phyloP scores from a whole-genome alignment of 2,113 vertebrate genomes.

The Gymnobelideus leadbeateri region DNA sequence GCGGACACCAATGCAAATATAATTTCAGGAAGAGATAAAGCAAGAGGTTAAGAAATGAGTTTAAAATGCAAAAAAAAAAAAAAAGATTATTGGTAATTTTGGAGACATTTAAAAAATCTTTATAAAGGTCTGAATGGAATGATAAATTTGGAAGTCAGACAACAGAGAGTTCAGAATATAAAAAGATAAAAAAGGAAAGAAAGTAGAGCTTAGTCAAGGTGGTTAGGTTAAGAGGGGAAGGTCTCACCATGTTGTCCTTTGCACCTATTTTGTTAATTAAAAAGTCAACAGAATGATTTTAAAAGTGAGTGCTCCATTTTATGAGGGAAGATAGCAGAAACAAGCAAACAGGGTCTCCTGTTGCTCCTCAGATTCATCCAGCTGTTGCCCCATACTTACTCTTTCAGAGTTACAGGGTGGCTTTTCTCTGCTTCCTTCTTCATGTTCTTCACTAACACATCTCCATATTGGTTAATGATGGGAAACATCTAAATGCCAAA shows the following conservation, averaged over 20 bases:
- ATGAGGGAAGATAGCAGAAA: neutral
- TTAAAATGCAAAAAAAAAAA: neutral
- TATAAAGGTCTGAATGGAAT: neutral
- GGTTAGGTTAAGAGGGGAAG: no score
- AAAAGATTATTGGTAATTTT: neutral
- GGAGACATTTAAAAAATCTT: neutral
- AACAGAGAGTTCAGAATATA: neutral
- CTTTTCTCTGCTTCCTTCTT: constrained; percentile 82
- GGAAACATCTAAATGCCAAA: constrained; percentile 87
- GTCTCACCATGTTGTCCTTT: neutral
- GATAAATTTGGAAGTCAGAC: neutral
- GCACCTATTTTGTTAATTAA: neutral
- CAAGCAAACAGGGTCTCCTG: accelerated
- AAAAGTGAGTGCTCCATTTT: neutral
- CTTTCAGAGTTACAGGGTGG: constrained; percentile 79
- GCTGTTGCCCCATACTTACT: constrained; percentile 81
- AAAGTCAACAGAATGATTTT: neutral
- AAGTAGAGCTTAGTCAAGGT: no score
- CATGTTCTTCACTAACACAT: constrained; percentile 83
- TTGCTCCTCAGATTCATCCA: neutral
- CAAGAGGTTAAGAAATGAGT: neutral
- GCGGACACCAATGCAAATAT: neutral
- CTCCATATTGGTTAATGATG: constrained; percentile 84
- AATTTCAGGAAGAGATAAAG: neutral
- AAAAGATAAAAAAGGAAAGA: neutral